phyloP scores from a whole-genome alignment of 2,888 invertebrate species.

The Chaetogeoica ovagalla region DNA sequence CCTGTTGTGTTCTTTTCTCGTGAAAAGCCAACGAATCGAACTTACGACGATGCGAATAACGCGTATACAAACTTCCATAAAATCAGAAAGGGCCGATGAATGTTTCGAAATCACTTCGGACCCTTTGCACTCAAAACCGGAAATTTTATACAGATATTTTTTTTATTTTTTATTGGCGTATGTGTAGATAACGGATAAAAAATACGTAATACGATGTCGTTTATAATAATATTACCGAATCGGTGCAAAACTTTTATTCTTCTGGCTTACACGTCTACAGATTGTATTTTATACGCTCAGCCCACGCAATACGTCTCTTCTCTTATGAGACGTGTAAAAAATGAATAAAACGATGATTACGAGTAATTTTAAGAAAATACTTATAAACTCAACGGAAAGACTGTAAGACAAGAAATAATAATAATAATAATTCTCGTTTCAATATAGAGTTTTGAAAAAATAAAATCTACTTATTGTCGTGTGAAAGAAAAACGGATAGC shows the following conservation, averaged over 20 bases:
- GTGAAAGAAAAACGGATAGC: too few relatives aligned
- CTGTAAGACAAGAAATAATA: too few relatives aligned
- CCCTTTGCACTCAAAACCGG: background rate
- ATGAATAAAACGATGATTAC: too few relatives aligned
- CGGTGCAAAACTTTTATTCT: slow-evolving; percentile 16
- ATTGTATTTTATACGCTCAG: too few relatives aligned
- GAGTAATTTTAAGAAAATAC: too few relatives aligned
- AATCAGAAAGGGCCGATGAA: slow-evolving; percentile 7
- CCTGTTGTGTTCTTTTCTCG: background rate
- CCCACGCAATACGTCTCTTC: too few relatives aligned
- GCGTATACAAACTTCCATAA: background rate
- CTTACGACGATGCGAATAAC: too few relatives aligned
- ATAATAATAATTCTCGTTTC: too few relatives aligned
- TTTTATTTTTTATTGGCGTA: background rate
- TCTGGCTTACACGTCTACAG: background rate
- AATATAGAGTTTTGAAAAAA: too few relatives aligned
- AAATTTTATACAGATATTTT: background rate
- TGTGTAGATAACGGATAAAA: background rate
- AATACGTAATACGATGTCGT: background rate
- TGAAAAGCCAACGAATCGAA: background rate
- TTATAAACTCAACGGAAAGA: too few relatives aligned
- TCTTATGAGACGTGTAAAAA: too few relatives aligned
- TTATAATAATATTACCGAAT: slow-evolving; percentile 37
- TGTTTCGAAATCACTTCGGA: slow-evolving; percentile 9
- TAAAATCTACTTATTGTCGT: too few relatives aligned